Evolutionary conservation across 2,797 vertebrate species (phyloP).

Genomic region (Catamblyrhynchus diadema): DNA sequence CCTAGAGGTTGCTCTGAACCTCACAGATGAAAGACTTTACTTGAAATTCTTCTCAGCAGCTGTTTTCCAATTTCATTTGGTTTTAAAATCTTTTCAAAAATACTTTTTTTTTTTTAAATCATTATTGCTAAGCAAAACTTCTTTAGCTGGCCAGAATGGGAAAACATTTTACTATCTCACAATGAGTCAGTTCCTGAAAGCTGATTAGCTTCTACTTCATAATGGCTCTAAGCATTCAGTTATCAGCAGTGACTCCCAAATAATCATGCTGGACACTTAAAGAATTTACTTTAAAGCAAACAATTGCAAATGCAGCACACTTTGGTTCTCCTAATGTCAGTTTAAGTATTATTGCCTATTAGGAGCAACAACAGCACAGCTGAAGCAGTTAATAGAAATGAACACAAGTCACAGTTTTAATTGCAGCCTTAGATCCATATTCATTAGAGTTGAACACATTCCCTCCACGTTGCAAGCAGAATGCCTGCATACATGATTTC

Average conservation of each 20-base stretch:
- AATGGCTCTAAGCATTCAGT: not conserved
- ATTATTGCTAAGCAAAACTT: not conserved
- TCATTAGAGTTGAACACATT: not conserved
- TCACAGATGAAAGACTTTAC: slow-evolving; percentile 17
- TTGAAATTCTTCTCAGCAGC: not conserved
- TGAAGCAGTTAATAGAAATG: not conserved
- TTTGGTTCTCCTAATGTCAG: not conserved
- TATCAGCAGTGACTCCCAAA: not conserved
- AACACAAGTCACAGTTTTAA: slow-evolving; percentile 14
- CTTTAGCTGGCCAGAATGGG: not conserved
- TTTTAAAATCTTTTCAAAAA: not conserved
- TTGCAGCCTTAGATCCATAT: slow-evolving; percentile 22
- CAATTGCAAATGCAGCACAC: not conserved
- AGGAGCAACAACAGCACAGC: not conserved
- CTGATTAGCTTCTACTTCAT: not conserved
- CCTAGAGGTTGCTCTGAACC: slow-evolving; percentile 23
- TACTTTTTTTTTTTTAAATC: not conserved
- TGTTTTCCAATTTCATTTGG: slow-evolving; percentile 6
- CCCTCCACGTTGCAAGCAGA: not conserved
- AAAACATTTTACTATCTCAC: not conserved
- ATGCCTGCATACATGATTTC: not conserved
- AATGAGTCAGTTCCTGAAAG: not conserved
- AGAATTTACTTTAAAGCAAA: slow-evolving; percentile 42
- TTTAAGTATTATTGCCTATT: slow-evolving; percentile 44
- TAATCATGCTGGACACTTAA: not conserved